These are phyloP conservation scores for Alcis repandata DNA, from an alignment of 2,888 invertebrate species.

Conservation along the genomic window DNA sequence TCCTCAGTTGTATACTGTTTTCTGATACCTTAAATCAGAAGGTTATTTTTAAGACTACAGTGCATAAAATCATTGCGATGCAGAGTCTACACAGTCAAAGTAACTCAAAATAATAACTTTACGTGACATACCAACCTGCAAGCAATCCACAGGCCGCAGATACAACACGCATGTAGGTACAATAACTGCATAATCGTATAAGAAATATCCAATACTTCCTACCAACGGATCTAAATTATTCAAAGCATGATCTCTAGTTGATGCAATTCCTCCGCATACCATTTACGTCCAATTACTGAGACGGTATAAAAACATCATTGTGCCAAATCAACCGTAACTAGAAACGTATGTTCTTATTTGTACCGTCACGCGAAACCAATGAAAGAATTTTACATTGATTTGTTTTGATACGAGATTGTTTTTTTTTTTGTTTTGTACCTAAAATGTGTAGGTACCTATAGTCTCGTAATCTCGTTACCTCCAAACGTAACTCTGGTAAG, in stretches of 20 bases:
- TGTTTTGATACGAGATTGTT: background rate
- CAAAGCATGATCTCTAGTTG: constrained; percentile 33
- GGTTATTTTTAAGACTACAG: too few species aligned
- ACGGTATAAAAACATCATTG: constrained; percentile 47
- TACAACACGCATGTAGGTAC: too few species aligned
- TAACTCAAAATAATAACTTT: too few species aligned
- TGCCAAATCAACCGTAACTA: constrained; percentile 46
- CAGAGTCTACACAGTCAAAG: too few species aligned
- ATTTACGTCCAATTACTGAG: constrained; percentile 54
- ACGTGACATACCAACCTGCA: too few species aligned
- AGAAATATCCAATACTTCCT: constrained; percentile 3
- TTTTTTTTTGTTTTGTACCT: background rate
- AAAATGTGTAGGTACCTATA: too few species aligned
- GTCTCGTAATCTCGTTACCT: too few species aligned
- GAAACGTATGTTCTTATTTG: constrained; percentile 49
- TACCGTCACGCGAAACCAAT: constrained; percentile 33
- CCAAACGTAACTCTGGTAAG: too few species aligned
- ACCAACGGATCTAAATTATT: constrained; percentile 28
- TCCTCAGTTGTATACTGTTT: too few species aligned
- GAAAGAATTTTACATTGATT: background rate
- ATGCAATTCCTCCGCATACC: constrained; percentile 33
- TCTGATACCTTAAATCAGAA: too few species aligned
- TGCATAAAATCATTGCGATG: too few species aligned
- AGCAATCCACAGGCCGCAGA: too few species aligned
- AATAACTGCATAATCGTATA: background rate